phyloP scores from a whole-genome alignment of 1,140 invertebrate genomes.

The Aphelenchoides fujianensis region DNA sequence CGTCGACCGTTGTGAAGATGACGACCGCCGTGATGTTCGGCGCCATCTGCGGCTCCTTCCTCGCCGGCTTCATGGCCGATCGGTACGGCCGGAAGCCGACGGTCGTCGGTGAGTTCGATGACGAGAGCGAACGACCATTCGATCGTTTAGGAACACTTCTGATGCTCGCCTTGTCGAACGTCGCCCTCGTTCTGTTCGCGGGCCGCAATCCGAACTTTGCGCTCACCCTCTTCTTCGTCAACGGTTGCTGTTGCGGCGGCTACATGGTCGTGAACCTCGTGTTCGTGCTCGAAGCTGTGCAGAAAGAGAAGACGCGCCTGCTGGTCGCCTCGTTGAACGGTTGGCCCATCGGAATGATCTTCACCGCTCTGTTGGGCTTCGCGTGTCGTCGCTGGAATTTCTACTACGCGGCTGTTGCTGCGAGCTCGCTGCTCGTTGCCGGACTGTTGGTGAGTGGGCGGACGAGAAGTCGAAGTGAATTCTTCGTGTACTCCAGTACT shows the following conservation, averaged over 20 bases:
- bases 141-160: constrained; percentile 42
- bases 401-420: constrained; percentile 38
- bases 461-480: no score
- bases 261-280: constrained; percentile 60
- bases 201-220: constrained; percentile 14
- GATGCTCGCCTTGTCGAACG: constrained; percentile 41
- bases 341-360: constrained; percentile 60
- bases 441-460: constrained; percentile 37
- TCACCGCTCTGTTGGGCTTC: constrained; percentile 42
- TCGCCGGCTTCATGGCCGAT: constrained; percentile 55
- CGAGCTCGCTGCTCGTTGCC: constrained; percentile 25
- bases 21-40: constrained; percentile 53
- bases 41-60: constrained; percentile 54
- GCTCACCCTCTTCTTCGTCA: constrained; percentile 39
- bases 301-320: constrained; percentile 41
- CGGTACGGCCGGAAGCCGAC: constrained; percentile 55
- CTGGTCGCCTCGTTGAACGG: constrained; percentile 59
- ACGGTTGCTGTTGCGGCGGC: constrained; percentile 28
- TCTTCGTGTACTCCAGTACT: constrained; percentile 33
- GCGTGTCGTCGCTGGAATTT: constrained; percentile 41
- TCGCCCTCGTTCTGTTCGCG: constrained; percentile 24
- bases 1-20: constrained; percentile 28
- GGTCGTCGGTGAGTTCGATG: constrained; percentile 41
- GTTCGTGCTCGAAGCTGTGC: constrained; percentile 51
- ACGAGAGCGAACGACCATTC: neutral